Evolutionary conservation across 2,888 invertebrate genomes (phyloP), one percentile per base, ranked within the genome.

Genomic region (Blera fallax): DNA sequence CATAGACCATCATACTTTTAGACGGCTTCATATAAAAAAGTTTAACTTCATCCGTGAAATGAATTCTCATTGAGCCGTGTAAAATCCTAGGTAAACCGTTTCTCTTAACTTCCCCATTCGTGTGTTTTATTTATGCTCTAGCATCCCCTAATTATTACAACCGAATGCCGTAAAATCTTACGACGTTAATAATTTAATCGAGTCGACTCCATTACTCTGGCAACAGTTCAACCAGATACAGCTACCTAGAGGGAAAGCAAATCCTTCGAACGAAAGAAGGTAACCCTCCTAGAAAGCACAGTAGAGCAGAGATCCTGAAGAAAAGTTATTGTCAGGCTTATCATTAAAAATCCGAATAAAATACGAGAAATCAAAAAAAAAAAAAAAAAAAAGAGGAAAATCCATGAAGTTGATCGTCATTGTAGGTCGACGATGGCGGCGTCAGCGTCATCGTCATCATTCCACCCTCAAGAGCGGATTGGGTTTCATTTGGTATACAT

Each of bases 121-220:
- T 74, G 62, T 64, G 24, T 37, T 48, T 43, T 78, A 78, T 78
- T 78, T 73, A 73, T 56, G 37, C 52, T 10, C 43, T 67, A 37
- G 58, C 43, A 70, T 65, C 21, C 52, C 72, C 58, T 85, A 85
- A 85, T 85, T 85, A 81, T 85, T 81, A 76, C 67, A 62, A 67
- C 65, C 81, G 67, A 62, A 64, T 72, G 76, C 81, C 70, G 50
- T 85, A 81, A 85, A 85, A 77, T 81, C 76, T 67, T 77, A 85
- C 76, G 80, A 77, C 81, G 52, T 76, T 81, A 81, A 85, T 85
- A 85, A 85, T 77, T 85, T 85, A 81, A 85, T 85, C 85, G 81
- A 77, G 45, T 70, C 52, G 48, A 72, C 58, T 77, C 76, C 76
- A 81, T 81, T 76, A 77, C 85, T 85, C 70, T 85, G 70, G 65